A percentile compares a stretch with the other conserved stretches of the same genome.
Conservation (phyloP, 2,113 vertebrate species). For the Chauna torquata region DNA sequence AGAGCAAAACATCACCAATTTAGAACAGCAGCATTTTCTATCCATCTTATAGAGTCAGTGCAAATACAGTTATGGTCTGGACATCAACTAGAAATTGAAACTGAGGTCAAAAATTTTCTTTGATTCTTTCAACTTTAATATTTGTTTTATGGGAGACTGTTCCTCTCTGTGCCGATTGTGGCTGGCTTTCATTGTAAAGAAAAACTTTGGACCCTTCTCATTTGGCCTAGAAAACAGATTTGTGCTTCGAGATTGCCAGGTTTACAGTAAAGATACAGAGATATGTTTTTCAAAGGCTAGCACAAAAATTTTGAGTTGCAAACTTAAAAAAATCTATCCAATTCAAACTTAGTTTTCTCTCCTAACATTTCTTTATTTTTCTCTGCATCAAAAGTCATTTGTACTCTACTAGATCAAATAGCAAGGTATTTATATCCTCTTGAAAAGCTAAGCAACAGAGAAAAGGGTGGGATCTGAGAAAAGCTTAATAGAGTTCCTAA, state of each 20-base stretch:
- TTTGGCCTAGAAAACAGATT: neutral
- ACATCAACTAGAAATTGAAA: neutral
- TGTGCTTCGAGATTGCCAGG: neutral
- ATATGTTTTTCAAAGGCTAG: neutral
- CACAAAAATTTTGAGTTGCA: neutral
- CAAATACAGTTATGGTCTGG: neutral
- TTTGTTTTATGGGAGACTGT: neutral
- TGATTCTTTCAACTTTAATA: neutral
- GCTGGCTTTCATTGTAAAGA: neutral
- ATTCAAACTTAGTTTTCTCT: neutral
- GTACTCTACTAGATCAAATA: neutral
- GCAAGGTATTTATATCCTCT: neutral
- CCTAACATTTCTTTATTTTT: neutral
- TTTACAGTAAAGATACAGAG: neutral
- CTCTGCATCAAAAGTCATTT: neutral
- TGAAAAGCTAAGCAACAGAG: neutral
- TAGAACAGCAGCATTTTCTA: neutral
- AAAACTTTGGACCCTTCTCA: neutral
- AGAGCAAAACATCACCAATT: neutral
- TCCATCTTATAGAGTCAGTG: neutral
- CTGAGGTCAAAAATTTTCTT: neutral
- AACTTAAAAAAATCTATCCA: neutral
- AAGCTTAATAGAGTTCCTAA: neutral
- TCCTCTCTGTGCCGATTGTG: rapidly evolving
- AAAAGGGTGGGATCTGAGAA: neutral